Percentiles rank a stretch among this genome's conserved stretches.
Evolutionary conservation across 2,113 vertebrate species (phyloP).

Genomic region (Pelusios castaneus): DNA sequence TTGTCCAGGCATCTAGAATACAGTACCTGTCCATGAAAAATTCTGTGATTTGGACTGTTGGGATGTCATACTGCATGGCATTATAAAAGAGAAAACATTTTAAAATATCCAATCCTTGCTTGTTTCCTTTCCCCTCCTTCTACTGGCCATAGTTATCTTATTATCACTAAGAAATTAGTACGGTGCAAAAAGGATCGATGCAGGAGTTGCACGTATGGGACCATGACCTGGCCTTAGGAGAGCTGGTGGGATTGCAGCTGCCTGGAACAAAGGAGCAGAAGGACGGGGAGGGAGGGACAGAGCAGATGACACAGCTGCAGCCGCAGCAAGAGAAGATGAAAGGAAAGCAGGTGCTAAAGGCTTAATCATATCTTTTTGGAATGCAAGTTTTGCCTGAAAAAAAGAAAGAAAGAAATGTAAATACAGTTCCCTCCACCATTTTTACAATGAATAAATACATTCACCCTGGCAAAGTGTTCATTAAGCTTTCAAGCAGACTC

Average conservation of each 20-base stretch:
- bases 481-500: neutral
- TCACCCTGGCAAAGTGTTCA: neutral
- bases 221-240: slow-evolving; percentile 90
- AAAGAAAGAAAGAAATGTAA: neutral
- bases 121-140: slow-evolving; percentile 17
- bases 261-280: slow-evolving; percentile 85
- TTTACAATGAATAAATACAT: neutral
- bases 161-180: slow-evolving; percentile 77
- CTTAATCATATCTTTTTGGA: slow-evolving; percentile 91
- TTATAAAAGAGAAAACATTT: slow-evolving; percentile 42
- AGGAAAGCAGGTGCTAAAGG: slow-evolving; percentile 89
- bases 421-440: fast-evolving
- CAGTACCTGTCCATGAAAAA: neutral
- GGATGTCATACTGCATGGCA: neutral
- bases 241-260: slow-evolving; percentile 81
- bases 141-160: slow-evolving; percentile 48
- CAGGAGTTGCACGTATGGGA: slow-evolving; percentile 87
- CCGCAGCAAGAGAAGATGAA: slow-evolving; percentile 82
- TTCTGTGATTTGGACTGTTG: neutral
- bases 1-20: slow-evolving; percentile 30
- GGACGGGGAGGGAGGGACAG: slow-evolving; percentile 89
- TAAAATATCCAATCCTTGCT: slow-evolving; percentile 15
- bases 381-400: slow-evolving; percentile 86
- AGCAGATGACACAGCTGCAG: slow-evolving; percentile 79
- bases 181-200: slow-evolving; percentile 92